Conservation (phyloP, 1,140 invertebrate genomes). For the Aphelenchoides besseyi region DNA sequence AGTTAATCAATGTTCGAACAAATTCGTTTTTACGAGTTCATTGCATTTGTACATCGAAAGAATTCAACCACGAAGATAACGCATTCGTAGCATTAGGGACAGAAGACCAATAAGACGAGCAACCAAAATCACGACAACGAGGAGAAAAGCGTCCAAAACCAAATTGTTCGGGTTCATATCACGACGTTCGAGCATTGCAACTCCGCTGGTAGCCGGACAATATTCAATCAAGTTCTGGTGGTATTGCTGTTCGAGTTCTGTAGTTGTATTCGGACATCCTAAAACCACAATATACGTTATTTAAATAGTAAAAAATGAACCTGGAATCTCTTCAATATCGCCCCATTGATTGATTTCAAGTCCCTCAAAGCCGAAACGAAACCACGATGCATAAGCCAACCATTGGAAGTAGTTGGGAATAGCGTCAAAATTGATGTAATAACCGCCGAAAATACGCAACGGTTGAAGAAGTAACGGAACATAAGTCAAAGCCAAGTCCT, state of each 20-base stretch:
- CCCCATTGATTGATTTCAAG: slow-evolving; percentile 23
- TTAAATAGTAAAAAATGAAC: not conserved
- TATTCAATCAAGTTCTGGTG: no score
- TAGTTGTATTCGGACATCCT: no score
- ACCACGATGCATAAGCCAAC: slow-evolving; percentile 24
- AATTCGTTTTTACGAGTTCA: no score
- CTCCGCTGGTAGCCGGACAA: no score
- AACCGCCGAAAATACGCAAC: slow-evolving; percentile 32
- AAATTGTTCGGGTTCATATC: no score
- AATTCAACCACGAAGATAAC: no score
- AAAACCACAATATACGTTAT: no score
- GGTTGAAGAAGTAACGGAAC: slow-evolving; percentile 13
- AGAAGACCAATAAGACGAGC: not conserved
- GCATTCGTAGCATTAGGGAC: not conserved
- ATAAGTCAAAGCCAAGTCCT: slow-evolving; percentile 18
- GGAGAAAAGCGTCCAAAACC: no score
- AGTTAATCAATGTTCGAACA: no score
- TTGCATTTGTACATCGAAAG: no score
- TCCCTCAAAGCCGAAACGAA: slow-evolving; percentile 24
- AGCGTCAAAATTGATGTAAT: slow-evolving; percentile 20
- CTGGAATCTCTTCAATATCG: slow-evolving; percentile 7
- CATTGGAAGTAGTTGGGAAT: slow-evolving; percentile 25
- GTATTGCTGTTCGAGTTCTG: no score
- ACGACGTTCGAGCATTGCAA: no score
- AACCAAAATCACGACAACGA: not conserved